These are phyloP conservation scores for Enteromius unitaeniatus DNA, from an alignment of 2,797 vertebrate species.

Conservation along the genomic window DNA sequence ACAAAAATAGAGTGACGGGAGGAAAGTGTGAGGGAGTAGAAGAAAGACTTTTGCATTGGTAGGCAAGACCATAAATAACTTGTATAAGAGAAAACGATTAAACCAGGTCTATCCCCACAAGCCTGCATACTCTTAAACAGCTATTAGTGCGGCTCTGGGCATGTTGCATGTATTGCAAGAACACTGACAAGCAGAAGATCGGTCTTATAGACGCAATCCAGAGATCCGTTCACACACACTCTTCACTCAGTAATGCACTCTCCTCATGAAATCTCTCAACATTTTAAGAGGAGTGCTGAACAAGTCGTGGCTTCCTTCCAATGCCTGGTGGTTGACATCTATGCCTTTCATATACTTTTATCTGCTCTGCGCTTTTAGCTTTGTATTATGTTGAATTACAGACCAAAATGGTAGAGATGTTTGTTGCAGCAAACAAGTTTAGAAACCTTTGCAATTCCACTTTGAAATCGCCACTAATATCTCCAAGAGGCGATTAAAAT, in stretches of 20 bases:
- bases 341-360: slow-evolving; percentile 22
- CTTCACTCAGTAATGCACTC: slow-evolving; percentile 38
- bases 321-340: slow-evolving; percentile 35
- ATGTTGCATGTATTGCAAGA: slow-evolving; percentile 20
- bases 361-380: background rate
- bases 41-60: slow-evolving; percentile 15
- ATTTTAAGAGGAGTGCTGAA: slow-evolving; percentile 43
- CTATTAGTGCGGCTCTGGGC: background rate
- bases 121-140: background rate
- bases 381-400: slow-evolving; percentile 19
- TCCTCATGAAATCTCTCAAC: slow-evolving; percentile 21
- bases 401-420: background rate
- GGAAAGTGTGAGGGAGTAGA: slow-evolving; percentile 28
- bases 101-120: slow-evolving; percentile 9
- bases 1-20: slow-evolving; percentile 31
- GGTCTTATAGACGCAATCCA: slow-evolving; percentile 52
- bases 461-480: background rate
- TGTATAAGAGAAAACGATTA: slow-evolving; percentile 1
- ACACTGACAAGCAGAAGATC: slow-evolving; percentile 43
- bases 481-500: background rate
- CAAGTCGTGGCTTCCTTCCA: slow-evolving; percentile 23
- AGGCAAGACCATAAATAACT: slow-evolving; percentile 34
- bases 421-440: background rate
- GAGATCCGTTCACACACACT: slow-evolving; percentile 52
- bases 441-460: background rate